Conservation (phyloP, 2,113 vertebrate species). For the Chloroceryle aenea region DNA sequence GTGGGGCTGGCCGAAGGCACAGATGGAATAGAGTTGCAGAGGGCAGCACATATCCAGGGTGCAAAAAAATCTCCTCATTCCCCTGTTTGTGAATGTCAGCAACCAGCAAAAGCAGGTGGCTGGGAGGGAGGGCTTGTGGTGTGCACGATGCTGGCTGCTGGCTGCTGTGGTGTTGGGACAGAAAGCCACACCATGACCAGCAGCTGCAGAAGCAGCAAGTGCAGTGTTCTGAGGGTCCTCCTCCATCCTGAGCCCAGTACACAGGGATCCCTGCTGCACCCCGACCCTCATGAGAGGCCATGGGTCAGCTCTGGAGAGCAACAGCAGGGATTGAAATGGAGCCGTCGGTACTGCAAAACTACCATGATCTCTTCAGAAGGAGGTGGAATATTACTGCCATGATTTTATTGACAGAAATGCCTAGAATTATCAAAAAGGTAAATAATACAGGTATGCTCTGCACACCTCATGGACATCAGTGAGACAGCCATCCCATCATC, state of each 20-base stretch:
- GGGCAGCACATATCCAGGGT: not conserved
- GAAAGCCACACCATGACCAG: not conserved
- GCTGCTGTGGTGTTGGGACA: not conserved
- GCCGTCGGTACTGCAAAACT: not conserved
- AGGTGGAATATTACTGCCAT: not conserved
- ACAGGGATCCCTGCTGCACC: fast-evolving
- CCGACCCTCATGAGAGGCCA: fast-evolving
- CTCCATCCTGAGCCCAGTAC: not conserved
- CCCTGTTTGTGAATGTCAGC: not conserved
- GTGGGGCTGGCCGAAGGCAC: not conserved
- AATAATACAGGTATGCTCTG: not conserved
- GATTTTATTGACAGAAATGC: not conserved
- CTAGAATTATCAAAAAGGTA: not conserved
- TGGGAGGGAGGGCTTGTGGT: not conserved
- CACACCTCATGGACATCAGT: fast-evolving
- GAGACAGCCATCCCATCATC: not conserved
- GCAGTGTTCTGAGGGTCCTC: not conserved
- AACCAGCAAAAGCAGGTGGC: fast-evolving
- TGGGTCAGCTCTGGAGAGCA: not conserved
- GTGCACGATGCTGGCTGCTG: fast-evolving
- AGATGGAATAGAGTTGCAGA: fast-evolving
- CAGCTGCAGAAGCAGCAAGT: not conserved
- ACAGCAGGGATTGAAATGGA: fast-evolving
- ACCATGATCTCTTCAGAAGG: not conserved
- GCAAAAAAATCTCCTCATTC: not conserved